These are phyloP conservation scores for Nephrotoma guestfalica DNA, from an alignment of 2,888 invertebrate species.

Conservation along the genomic window DNA sequence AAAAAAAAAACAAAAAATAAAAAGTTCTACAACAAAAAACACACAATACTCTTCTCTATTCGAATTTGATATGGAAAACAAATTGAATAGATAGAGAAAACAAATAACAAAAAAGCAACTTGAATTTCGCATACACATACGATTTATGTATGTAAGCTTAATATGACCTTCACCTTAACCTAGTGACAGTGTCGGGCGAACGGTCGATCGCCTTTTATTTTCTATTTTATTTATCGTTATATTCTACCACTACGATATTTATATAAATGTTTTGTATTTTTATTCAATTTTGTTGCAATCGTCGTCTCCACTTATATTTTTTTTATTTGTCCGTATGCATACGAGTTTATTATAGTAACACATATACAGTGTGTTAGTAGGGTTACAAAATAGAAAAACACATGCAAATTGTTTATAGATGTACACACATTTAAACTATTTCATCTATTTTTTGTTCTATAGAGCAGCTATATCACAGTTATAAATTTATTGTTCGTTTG, in stretches of 20 bases:
- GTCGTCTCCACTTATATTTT: neutral
- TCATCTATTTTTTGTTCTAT: neutral
- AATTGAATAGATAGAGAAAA: neutral
- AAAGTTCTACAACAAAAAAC: neutral
- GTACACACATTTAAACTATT: neutral
- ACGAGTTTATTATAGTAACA: neutral
- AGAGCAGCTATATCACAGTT: neutral
- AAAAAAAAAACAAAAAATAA: neutral
- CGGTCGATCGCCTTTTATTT: slow-evolving; percentile 29
- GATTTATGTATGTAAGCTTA: neutral
- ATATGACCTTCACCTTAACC: slow-evolving; percentile 36
- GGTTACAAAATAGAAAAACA: neutral
- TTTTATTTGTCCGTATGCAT: neutral
- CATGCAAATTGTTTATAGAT: neutral
- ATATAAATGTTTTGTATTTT: neutral
- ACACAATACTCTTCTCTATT: neutral
- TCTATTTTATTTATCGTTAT: neutral
- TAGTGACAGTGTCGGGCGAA: slow-evolving; percentile 34
- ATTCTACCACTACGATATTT: slow-evolving; percentile 1
- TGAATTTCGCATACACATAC: neutral
- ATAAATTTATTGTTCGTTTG: neutral
- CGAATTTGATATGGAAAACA: neutral
- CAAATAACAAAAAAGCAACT: neutral
- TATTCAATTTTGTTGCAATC: neutral
- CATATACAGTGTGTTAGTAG: neutral